These are phyloP conservation scores for Aphaenogaster rudis DNA, from an alignment of 1,140 invertebrate genomes.

Conservation along the genomic window DNA sequence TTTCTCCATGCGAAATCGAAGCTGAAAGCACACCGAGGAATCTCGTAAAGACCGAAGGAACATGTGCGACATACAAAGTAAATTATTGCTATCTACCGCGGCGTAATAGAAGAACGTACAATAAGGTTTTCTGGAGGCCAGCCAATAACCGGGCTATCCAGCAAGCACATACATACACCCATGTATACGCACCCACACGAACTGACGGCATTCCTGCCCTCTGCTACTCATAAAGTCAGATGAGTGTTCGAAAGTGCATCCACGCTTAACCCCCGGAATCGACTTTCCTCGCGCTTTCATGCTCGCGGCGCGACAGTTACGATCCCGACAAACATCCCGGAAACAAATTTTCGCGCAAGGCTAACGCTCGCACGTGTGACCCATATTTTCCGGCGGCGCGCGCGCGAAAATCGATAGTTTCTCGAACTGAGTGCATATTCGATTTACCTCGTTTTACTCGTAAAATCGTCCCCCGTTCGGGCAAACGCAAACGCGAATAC, in stretches of 20 bases:
- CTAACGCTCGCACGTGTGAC: conserved; percentile 47
- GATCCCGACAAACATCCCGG: neutral
- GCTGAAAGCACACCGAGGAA: conserved; percentile 35
- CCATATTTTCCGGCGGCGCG: conserved; percentile 57
- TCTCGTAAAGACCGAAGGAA: conserved; percentile 66
- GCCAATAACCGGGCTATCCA: conserved; percentile 61
- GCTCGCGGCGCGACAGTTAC: conserved; percentile 30
- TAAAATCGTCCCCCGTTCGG: conserved; percentile 61
- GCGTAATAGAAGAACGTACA: conserved; percentile 72
- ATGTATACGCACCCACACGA: neutral
- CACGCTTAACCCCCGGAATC: conserved; percentile 40
- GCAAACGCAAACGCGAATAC: conserved; percentile 58
- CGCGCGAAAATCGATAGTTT: conserved; percentile 59
- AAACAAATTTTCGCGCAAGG: conserved; percentile 50
- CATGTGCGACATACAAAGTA: conserved; percentile 67
- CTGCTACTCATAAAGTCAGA: conserved; percentile 56
- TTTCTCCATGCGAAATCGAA: conserved; percentile 48
- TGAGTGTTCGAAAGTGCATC: conserved; percentile 59
- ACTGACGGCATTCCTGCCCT: neutral
- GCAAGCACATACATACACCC: neutral
- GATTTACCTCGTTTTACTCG: conserved; percentile 66
- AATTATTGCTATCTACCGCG: conserved; percentile 67
- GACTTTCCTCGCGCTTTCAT: conserved; percentile 35
- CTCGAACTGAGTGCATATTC: conserved; percentile 66
- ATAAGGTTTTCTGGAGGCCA: conserved; percentile 70